Conservation (phyloP, 2,113 vertebrate species). For the Glaucomys volans region DNA sequence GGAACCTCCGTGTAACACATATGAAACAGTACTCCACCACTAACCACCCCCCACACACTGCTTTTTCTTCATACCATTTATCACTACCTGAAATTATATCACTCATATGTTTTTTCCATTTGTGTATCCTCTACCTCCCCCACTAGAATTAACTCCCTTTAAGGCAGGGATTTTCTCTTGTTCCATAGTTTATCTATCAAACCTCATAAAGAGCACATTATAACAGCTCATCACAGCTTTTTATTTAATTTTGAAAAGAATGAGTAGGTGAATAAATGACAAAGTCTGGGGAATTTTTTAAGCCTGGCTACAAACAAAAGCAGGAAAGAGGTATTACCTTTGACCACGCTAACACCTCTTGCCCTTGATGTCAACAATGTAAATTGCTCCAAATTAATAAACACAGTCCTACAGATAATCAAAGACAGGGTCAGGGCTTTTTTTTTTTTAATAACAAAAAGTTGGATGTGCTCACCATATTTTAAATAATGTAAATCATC, state of each 20-base stretch:
- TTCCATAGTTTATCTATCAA: not conserved
- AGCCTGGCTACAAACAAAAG: conserved; percentile 28
- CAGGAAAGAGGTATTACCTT: not conserved
- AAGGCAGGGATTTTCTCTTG: conserved; percentile 22
- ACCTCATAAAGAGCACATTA: not conserved
- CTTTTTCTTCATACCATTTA: not conserved
- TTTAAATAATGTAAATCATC: conserved; percentile 38
- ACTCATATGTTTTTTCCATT: not conserved
- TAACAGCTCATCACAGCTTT: not conserved
- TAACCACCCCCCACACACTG: not conserved
- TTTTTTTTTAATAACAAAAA: not conserved
- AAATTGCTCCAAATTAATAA: not conserved
- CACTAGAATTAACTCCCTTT: not conserved
- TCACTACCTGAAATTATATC: not conserved
- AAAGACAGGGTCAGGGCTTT: not conserved
- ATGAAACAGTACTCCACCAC: not conserved
- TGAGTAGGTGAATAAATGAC: not conserved
- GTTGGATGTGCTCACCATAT: not conserved
- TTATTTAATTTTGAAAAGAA: conserved; percentile 23
- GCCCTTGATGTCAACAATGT: not conserved
- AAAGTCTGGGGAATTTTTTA: not conserved
- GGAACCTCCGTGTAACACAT: not conserved
- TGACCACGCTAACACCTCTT: not conserved
- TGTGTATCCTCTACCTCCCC: not conserved
- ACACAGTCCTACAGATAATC: not conserved